Percentiles rank a stretch among this genome's conserved stretches.
Evolutionary conservation across 2,113 vertebrate species (phyloP).

Genomic region (Thomomys bottae): DNA sequence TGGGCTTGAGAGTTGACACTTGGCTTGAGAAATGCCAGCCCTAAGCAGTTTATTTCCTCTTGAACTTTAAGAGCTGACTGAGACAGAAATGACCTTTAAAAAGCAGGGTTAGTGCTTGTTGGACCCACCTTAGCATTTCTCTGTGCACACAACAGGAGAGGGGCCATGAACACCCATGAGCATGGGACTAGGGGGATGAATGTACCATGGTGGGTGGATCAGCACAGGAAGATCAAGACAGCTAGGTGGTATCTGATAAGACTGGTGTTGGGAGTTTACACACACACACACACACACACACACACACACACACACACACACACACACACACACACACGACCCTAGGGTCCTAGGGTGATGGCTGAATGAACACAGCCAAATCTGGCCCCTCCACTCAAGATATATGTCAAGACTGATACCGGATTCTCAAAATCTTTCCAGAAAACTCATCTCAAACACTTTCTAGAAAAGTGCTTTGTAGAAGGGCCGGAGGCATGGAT

Average conservation of each 20-base stretch:
- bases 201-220: background rate
- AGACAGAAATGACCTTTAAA: constrained; percentile 87
- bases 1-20: constrained; percentile 83
- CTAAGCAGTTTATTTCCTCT: constrained; percentile 86
- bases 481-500: too few species aligned
- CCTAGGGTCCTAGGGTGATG: rapidly evolving
- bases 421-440: background rate
- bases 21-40: constrained; percentile 88
- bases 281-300: too few species aligned
- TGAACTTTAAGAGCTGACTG: constrained; percentile 86
- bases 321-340: too few species aligned
- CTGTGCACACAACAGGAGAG: constrained; percentile 76
- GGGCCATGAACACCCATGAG: constrained; percentile 11
- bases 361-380: rapidly evolving
- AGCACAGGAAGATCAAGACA: background rate
- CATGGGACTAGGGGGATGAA: rapidly evolving
- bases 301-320: too few species aligned
- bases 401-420: rapidly evolving
- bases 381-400: too few species aligned
- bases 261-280: background rate
- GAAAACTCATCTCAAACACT: background rate
- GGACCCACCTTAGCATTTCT: constrained; percentile 74
- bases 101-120: constrained; percentile 82
- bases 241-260: background rate
- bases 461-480: background rate